A percentile compares a stretch with the other conserved stretches of the same genome.
Conservation (phyloP, 2,888 invertebrate species). For the Harmothoe impar region DNA sequence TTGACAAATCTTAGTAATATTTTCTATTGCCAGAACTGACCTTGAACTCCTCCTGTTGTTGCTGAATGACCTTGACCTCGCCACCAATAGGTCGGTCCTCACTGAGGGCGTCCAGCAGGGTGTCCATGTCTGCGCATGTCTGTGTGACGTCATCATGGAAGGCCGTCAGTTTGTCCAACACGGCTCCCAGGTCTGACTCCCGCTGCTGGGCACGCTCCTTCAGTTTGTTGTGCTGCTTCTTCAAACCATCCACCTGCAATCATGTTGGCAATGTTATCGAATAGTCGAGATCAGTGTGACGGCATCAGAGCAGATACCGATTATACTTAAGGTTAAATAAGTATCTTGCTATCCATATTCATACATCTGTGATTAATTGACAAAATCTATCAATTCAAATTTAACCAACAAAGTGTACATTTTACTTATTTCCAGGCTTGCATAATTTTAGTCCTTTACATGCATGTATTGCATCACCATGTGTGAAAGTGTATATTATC, state of each 20-base stretch:
- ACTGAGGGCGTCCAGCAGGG: conserved; percentile 75
- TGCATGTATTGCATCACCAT: too few species aligned
- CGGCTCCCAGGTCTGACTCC: conserved; percentile 77
- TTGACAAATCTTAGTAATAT: too few species aligned
- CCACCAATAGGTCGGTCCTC: conserved; percentile 90
- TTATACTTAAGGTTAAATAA: not conserved
- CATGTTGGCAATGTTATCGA: not conserved
- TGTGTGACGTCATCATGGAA: conserved; percentile 74
- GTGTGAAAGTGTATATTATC: too few species aligned
- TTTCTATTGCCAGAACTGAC: conserved; percentile 69
- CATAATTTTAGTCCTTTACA: too few species aligned
- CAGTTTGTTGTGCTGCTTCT: conserved; percentile 90
- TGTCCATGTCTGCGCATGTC: conserved; percentile 74
- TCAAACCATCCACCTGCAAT: conserved; percentile 88
- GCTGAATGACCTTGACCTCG: conserved; percentile 94
- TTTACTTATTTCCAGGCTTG: too few species aligned
- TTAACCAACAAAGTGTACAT: too few species aligned
- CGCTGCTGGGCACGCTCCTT: conserved; percentile 89
- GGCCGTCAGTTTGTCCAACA: conserved; percentile 72
- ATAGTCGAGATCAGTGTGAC: conserved; percentile 88
- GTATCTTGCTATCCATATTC: not conserved
- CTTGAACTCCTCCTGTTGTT: conserved; percentile 95
- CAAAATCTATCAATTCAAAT: too few species aligned
- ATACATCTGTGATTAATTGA: too few species aligned
- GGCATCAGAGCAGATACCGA: too few species aligned